These are phyloP conservation scores for Ciconia maguari DNA, from an alignment of 2,113 vertebrate species.

Conservation along the genomic window DNA sequence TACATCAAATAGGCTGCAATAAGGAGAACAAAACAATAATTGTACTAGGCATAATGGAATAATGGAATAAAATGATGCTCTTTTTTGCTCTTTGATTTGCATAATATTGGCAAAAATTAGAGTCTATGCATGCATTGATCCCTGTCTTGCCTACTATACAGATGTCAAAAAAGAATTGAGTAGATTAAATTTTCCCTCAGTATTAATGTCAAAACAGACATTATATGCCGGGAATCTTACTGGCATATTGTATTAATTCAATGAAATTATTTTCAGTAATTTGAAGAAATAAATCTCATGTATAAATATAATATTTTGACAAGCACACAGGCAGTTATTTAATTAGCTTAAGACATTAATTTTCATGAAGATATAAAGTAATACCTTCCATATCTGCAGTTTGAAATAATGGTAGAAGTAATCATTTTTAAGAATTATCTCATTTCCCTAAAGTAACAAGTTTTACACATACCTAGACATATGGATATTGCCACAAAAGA, in stretches of 20 bases:
- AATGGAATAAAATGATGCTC: slow-evolving; percentile 4
- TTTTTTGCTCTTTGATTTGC: slow-evolving; percentile 36
- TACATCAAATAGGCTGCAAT: neutral
- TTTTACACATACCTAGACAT: neutral
- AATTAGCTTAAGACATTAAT: slow-evolving; percentile 10
- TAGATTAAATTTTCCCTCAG: neutral
- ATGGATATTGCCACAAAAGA: neutral
- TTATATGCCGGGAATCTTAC: neutral
- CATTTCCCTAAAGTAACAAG: neutral
- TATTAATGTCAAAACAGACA: neutral
- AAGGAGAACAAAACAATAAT: neutral
- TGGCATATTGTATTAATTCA: slow-evolving; percentile 26
- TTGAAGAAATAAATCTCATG: neutral
- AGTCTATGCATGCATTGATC: neutral
- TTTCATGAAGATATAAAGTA: neutral
- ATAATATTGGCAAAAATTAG: slow-evolving; percentile 30
- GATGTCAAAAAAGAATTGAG: neutral
- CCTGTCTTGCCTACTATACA: neutral
- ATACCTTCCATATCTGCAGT: neutral
- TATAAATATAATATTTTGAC: slow-evolving; percentile 39
- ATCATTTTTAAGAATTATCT: neutral
- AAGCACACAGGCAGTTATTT: slow-evolving; percentile 8
- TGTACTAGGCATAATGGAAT: slow-evolving; percentile 8
- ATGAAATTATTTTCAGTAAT: slow-evolving; percentile 25
- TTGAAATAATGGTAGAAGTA: neutral